Evolutionary conservation across 2,888 invertebrate species (phyloP).

Genomic region (Brachynemurus nebulosus): DNA sequence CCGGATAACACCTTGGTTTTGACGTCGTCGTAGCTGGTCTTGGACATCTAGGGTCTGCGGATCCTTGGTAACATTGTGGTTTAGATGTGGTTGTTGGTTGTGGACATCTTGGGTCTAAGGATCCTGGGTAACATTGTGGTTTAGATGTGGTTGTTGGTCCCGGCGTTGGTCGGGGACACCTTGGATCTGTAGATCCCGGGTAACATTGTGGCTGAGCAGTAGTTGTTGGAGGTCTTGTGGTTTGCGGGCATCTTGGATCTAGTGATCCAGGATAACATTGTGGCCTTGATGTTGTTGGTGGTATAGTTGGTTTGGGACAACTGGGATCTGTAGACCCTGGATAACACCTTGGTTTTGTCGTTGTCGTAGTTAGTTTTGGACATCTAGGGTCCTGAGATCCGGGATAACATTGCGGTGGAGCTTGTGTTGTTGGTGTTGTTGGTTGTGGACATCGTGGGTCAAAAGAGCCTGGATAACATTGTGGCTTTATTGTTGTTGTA

Average conservation of each 20-base stretch:
- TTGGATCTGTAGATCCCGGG: constrained; percentile 26
- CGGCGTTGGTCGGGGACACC: constrained; percentile 24
- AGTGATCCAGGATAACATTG: constrained; percentile 23
- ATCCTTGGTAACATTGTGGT: constrained; percentile 21
- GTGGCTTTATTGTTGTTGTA: constrained; percentile 21
- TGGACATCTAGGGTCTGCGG: constrained; percentile 23
- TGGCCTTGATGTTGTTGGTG: constrained; percentile 17
- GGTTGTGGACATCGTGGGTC: constrained; percentile 25
- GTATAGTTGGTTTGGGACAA: constrained; percentile 23
- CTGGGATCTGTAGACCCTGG: constrained; percentile 24
- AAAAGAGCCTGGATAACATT: constrained; percentile 24
- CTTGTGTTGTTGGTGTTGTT: constrained; percentile 16
- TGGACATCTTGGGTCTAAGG: constrained; percentile 28
- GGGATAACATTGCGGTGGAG: constrained; percentile 26
- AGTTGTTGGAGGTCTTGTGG: constrained; percentile 15
- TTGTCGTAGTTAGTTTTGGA: constrained; percentile 24
- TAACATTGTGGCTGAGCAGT: constrained; percentile 24
- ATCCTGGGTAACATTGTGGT: constrained; percentile 26
- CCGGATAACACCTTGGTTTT: constrained; percentile 26
- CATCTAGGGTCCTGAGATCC: constrained; percentile 27
- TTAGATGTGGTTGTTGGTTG: constrained; percentile 18
- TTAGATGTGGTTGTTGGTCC: constrained; percentile 28
- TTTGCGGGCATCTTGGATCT: constrained; percentile 26
- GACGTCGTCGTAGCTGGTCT: constrained; percentile 17
- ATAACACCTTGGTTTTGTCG: constrained; percentile 19